phyloP scores from a whole-genome alignment of 2,113 vertebrate species.

The Cisticola juncidis region DNA sequence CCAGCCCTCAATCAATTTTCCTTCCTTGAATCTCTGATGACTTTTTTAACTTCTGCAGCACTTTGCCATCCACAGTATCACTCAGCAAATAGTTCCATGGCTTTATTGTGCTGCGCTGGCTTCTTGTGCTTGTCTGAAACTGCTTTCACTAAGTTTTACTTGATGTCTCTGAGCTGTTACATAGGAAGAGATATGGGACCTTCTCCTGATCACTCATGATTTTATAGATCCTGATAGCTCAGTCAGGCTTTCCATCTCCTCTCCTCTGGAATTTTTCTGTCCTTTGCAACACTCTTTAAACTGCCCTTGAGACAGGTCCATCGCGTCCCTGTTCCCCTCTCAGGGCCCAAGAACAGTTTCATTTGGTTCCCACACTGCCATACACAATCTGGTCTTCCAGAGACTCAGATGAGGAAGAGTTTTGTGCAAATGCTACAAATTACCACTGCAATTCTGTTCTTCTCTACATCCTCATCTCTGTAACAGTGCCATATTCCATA shows the following conservation, averaged over 20 bases:
- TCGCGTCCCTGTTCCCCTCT: fast-evolving
- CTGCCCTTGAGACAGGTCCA: background rate
- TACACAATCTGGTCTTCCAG: background rate
- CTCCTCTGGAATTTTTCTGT: background rate
- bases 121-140: background rate
- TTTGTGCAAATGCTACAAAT: background rate
- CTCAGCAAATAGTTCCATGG: background rate
- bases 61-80: background rate
- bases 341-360: background rate
- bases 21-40: background rate
- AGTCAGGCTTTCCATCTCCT: background rate
- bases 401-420: background rate
- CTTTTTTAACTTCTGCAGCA: background rate
- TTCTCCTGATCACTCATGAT: background rate
- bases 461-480: background rate
- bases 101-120: background rate
- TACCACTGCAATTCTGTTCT: background rate
- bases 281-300: background rate
- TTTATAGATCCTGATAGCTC: background rate
- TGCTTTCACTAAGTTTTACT: background rate
- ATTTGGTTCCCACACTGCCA: background rate
- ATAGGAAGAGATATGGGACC: background rate
- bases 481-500: background rate
- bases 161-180: background rate
- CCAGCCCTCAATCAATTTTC: background rate